Percentiles rank a stretch among this genome's conserved stretches.
phyloP scores from a whole-genome alignment of 2,888 invertebrate genomes.

The Phymatocera aterrima region DNA sequence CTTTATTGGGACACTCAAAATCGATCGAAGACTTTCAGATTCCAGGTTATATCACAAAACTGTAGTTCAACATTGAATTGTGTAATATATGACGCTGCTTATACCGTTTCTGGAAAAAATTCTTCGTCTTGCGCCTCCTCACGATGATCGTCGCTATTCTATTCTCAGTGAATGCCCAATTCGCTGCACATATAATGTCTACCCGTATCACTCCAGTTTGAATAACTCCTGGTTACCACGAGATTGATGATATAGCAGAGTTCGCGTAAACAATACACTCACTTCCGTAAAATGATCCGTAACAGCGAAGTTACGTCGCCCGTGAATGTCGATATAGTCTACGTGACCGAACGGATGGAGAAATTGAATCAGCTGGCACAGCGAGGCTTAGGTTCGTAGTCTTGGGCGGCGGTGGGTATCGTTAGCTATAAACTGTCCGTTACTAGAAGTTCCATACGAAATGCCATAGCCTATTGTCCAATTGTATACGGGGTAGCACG shows the following conservation, averaged over 20 bases:
- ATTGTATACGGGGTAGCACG: neutral
- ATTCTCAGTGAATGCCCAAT: no score
- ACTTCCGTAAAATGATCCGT: conserved; percentile 7
- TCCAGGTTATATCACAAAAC: neutral
- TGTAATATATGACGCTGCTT: neutral
- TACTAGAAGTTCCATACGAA: conserved; percentile 8
- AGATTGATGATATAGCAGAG: neutral
- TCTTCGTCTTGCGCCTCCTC: neutral
- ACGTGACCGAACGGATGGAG: neutral
- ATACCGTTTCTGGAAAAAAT: neutral
- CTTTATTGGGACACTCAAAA: neutral
- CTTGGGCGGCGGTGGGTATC: neutral
- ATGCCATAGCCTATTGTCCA: conserved; percentile 20
- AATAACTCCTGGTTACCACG: neutral
- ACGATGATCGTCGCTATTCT: neutral
- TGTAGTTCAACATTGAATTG: neutral
- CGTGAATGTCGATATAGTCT: conserved; percentile 13
- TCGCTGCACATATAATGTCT: neutral
- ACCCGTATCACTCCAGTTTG: neutral
- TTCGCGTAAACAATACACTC: neutral
- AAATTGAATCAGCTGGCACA: conserved; percentile 18
- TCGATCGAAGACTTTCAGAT: neutral
- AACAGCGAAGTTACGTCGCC: conserved; percentile 9
- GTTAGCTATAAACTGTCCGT: conserved; percentile 21
- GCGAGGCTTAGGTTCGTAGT: conserved; percentile 1